A percentile compares a stretch with the other conserved stretches of the same genome.
These are phyloP conservation scores for Naja naja DNA, from an alignment of 2,113 vertebrate species.

Conservation along the genomic window DNA sequence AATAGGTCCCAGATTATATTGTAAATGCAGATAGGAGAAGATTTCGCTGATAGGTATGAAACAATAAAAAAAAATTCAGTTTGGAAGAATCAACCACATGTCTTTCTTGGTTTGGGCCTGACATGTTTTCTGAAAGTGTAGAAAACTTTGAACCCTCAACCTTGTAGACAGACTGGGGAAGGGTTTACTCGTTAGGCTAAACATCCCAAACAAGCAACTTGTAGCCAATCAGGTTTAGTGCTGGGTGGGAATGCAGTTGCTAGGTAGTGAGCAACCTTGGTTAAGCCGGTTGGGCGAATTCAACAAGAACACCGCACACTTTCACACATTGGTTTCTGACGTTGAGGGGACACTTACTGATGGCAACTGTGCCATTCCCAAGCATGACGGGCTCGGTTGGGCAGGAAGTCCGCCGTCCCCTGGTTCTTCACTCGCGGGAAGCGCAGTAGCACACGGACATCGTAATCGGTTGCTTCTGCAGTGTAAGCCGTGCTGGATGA, in stretches of 20 bases:
- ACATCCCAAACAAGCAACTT: background rate
- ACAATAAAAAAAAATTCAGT: too few relatives aligned
- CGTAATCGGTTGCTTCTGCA: conserved; percentile 84
- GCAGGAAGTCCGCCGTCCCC: conserved; percentile 91
- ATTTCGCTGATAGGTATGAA: too few relatives aligned
- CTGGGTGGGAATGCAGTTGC: background rate
- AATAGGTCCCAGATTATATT: too few relatives aligned
- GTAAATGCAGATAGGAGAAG: too few relatives aligned
- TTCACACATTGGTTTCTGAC: too few relatives aligned
- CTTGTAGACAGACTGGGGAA: background rate
- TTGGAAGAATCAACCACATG: too few relatives aligned
- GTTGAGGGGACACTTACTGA: conserved; percentile 80
- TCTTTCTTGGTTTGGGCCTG: too few relatives aligned
- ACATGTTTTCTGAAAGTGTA: background rate
- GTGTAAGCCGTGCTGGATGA: conserved; percentile 84
- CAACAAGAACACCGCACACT: background rate
- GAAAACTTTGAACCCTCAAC: background rate
- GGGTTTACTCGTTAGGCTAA: background rate
- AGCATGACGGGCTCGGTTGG: conserved; percentile 87
- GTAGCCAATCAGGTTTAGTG: background rate
- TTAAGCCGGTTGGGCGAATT: background rate
- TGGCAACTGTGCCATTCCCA: conserved; percentile 99
- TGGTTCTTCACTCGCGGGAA: conserved; percentile 97
- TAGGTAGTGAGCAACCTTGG: background rate
- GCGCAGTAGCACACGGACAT: conserved; percentile 86